Percentiles rank a stretch among this genome's conserved stretches.
These are phyloP conservation scores for Galerucella nymphaeae DNA, from an alignment of 2,888 invertebrate genomes.

Conservation along the genomic window DNA sequence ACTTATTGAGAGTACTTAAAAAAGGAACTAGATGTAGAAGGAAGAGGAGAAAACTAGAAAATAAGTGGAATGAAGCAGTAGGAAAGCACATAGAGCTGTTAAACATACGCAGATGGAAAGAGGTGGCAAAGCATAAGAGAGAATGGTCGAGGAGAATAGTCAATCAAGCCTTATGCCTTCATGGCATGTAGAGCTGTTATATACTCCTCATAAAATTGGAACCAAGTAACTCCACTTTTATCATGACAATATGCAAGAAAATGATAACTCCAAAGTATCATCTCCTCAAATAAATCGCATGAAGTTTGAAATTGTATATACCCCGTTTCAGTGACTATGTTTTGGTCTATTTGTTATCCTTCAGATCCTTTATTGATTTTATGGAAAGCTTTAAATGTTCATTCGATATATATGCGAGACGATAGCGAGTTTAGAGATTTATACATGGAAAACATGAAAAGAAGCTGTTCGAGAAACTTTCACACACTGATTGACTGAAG, in stretches of 20 bases:
- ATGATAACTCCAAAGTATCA: not conserved
- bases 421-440: slow-evolving; percentile 28
- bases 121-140: too few species aligned
- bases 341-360: slow-evolving; percentile 37
- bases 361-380: slow-evolving; percentile 32
- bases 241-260: not conserved
- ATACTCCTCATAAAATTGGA: too few species aligned
- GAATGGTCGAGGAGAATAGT: too few species aligned
- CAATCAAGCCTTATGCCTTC: too few species aligned
- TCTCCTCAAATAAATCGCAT: slow-evolving; percentile 11
- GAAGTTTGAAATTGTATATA: slow-evolving; percentile 17
- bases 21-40: too few species aligned
- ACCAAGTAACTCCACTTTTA: not conserved
- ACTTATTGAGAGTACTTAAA: too few species aligned
- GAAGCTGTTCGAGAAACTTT: slow-evolving; percentile 32
- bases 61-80: too few species aligned
- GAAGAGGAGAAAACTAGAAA: too few species aligned
- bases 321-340: slow-evolving; percentile 17
- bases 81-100: too few species aligned
- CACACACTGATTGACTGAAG: slow-evolving; percentile 34
- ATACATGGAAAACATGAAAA: slow-evolving; percentile 34
- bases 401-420: slow-evolving; percentile 37
- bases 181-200: too few species aligned
- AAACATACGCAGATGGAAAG: too few species aligned
- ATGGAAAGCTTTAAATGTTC: slow-evolving; percentile 35